Base-by-base conservation (phyloP, 2,113 vertebrate species). In the Pipra filicauda region DNA sequence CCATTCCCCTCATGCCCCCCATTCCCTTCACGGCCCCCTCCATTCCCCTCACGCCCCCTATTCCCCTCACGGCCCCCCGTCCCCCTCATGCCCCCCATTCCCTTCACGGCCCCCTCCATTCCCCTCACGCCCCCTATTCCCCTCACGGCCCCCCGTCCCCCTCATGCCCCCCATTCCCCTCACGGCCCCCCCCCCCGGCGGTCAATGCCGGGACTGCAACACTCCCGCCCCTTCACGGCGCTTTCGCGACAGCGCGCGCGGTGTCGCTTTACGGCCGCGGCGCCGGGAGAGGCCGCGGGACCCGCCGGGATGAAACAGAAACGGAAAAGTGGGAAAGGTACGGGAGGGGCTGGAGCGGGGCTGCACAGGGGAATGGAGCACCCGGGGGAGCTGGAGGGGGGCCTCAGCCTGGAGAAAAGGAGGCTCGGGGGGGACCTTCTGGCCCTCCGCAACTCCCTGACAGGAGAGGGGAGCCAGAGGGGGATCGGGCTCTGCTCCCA, bases 251-350 rank as follows among this genome's bases (percentile, higher is more conserved):
- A 15, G 14, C 15, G 26, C 15, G 51, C 15, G 41, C 70, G 22
- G 41, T 55, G 33, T 48, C 49, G 41, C 54, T 55, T 55, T 52
- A 27, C 81, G 58, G 44, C 67, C 5, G 46, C 31, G 20, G 57
- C 9, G 31, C 11, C 9, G 16, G 15, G 31, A 2, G 3, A 18
- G 81, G 81, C 81, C 41, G 49, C 44, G 9, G 31, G 3, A 8
- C 4, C 11, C 4, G 49, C 4, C 71, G 12, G 4, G 58, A 97
- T 97, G 96, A 86, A 41, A 93, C 96, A 92, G 41, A 96, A 94
- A 44, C 66, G 9, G 72, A 95, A 74, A 95, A 89, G 85, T 46
- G 88, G 14, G 8, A 23, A 76, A 74, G 86, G 81, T 85, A 46
- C 46, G 73, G 51, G n/a, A 31, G 3, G 16, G 19, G 2, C 4